These are phyloP conservation scores for Charina bottae DNA, from an alignment of 2,113 vertebrate genomes.

Conservation along the genomic window DNA sequence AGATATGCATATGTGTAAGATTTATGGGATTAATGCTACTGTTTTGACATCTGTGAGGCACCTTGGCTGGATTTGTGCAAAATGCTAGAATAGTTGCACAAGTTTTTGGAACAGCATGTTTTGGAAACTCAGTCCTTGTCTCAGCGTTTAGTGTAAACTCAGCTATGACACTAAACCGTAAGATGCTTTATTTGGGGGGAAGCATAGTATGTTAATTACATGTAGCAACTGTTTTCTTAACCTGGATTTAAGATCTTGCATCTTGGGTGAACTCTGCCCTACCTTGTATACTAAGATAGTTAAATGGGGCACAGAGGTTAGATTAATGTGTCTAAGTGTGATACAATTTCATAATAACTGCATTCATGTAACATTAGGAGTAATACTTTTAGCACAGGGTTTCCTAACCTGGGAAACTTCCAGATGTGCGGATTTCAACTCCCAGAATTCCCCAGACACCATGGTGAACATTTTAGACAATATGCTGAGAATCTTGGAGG, in stretches of 20 bases:
- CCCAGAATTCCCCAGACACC: not conserved
- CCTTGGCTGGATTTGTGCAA: not conserved
- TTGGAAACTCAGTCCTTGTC: not conserved
- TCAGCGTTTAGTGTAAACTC: not conserved
- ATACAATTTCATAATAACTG: not conserved
- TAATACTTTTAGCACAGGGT: not conserved
- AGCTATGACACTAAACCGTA: not conserved
- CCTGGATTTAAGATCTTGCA: not conserved
- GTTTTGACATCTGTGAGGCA: not conserved
- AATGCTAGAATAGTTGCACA: not conserved
- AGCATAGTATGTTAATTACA: not conserved
- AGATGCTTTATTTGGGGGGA: not conserved
- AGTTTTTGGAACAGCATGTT: not conserved
- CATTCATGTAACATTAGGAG: not conserved
- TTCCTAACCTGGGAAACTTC: not conserved
- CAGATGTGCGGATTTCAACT: not conserved
- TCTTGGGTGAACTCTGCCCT: not conserved
- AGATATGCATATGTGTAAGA: not conserved
- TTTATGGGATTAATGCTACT: not conserved
- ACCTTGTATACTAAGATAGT: not conserved
- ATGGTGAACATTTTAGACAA: not conserved
- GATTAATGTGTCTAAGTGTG: not conserved
- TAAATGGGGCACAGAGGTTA: not conserved
- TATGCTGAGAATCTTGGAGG: not conserved
- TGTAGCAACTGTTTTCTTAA: not conserved